Evolutionary conservation across 2,113 vertebrate genomes (phyloP).

Genomic region (Tachuris rubrigastra): DNA sequence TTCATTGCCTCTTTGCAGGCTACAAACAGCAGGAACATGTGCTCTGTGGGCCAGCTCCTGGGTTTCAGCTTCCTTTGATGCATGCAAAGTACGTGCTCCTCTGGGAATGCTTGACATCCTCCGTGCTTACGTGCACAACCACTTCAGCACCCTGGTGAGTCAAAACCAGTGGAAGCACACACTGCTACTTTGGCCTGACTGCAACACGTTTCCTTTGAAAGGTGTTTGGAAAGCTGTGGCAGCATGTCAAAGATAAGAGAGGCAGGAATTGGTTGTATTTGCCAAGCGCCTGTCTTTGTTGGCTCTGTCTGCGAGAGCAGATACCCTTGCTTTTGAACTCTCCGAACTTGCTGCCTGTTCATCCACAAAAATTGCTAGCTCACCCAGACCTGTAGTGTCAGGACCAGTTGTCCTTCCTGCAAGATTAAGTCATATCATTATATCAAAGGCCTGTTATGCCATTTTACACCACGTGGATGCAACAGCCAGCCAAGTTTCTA

Average conservation of each 20-base stretch:
- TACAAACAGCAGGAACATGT: neutral
- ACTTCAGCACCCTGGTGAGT: neutral
- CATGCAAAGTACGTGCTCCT: neutral
- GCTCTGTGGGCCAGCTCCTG: neutral
- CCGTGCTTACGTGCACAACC: neutral
- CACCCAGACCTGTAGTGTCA: neutral
- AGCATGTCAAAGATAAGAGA: constrained; percentile 52
- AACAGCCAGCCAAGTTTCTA: constrained; percentile 31
- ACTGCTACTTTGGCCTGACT: neutral
- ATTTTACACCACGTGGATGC: neutral
- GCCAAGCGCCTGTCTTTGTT: constrained; percentile 25
- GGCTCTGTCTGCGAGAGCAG: neutral
- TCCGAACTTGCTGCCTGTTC: neutral
- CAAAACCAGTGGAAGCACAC: constrained; percentile 11
- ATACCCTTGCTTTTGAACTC: constrained; percentile 35
- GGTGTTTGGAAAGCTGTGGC: constrained; percentile 52
- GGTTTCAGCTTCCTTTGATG: neutral
- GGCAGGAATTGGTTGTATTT: constrained; percentile 37
- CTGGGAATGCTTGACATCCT: neutral
- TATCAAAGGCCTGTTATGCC: constrained; percentile 30
- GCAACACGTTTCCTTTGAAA: constrained; percentile 35
- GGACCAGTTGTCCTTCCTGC: constrained; percentile 29
- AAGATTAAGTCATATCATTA: constrained; percentile 36
- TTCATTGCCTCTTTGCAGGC: neutral
- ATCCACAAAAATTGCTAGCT: neutral